Percentiles rank a stretch among this genome's conserved stretches.
Conservation (phyloP, 2,888 invertebrate genomes). For the Synanthedon vespiformis region DNA sequence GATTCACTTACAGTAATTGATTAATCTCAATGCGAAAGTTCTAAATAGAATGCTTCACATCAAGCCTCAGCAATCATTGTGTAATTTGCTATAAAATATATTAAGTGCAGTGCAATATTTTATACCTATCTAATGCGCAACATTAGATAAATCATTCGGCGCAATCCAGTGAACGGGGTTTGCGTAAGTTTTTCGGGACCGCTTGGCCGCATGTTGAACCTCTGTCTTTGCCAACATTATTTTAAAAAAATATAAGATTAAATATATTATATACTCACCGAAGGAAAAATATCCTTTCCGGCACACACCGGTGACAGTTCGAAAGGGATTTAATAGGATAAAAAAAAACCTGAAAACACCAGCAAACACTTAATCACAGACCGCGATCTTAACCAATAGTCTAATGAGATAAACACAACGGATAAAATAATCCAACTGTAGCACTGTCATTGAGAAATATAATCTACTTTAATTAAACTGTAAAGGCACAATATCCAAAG, state of each 20-base stretch:
- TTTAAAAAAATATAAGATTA: slow-evolving; percentile 1
- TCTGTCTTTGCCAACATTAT: background rate
- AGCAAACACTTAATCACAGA: slow-evolving; percentile 32
- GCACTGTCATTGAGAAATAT: background rate
- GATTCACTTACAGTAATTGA: background rate
- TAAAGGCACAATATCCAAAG: background rate
- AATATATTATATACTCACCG: slow-evolving; percentile 19
- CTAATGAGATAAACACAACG: slow-evolving; percentile 13
- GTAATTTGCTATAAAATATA: background rate
- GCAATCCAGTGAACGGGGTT: background rate
- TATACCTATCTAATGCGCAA: background rate
- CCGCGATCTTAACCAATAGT: slow-evolving; percentile 10
- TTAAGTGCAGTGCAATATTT: background rate
- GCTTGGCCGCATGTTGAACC: too few species aligned
- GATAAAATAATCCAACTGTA: slow-evolving; percentile 5
- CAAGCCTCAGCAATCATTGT: background rate
- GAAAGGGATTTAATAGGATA: slow-evolving; percentile 14
- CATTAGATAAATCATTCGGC: background rate
- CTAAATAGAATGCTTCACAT: background rate
- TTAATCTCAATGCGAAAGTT: background rate
- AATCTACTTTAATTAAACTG: background rate
- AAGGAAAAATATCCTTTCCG: slow-evolving; percentile 20
- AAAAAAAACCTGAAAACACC: slow-evolving; percentile 20
- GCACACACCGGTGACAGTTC: slow-evolving; percentile 24
- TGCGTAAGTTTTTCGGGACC: background rate